Conservation (phyloP, 2,113 vertebrate species). For the Equus przewalskii region DNA sequence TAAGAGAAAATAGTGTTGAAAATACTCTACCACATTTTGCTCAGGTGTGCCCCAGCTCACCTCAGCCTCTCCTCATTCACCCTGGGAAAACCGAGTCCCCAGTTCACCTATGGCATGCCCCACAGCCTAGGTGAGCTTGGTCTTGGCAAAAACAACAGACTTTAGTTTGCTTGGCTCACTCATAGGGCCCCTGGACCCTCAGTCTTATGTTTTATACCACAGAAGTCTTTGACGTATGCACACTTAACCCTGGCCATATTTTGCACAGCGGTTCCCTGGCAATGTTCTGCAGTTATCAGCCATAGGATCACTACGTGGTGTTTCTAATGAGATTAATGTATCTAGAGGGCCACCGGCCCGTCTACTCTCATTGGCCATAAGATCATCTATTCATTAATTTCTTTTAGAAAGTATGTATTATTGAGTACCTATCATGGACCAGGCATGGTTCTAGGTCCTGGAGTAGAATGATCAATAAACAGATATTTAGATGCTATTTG, state of each 20-base stretch:
- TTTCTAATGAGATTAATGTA: background rate
- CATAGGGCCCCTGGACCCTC: background rate
- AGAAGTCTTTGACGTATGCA: background rate
- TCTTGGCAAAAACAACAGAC: background rate
- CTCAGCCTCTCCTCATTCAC: background rate
- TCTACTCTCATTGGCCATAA: background rate
- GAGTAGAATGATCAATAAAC: background rate
- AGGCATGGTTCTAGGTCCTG: background rate
- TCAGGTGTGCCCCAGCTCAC: background rate
- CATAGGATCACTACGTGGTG: background rate
- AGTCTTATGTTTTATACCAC: background rate
- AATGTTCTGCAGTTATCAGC: background rate
- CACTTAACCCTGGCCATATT: background rate
- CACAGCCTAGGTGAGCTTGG: background rate
- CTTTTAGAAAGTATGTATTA: background rate
- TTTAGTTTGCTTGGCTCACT: background rate
- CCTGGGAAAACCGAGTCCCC: background rate
- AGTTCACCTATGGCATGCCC: background rate
- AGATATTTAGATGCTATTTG: background rate
- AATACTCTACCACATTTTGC: background rate
- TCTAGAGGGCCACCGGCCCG: background rate
- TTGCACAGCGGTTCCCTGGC: background rate
- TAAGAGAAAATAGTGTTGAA: constrained; percentile 15
- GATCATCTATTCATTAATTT: background rate
- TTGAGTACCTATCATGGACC: background rate